Evolutionary conservation across 2,113 vertebrate species (phyloP).

Genomic region (Promerops cafer): DNA sequence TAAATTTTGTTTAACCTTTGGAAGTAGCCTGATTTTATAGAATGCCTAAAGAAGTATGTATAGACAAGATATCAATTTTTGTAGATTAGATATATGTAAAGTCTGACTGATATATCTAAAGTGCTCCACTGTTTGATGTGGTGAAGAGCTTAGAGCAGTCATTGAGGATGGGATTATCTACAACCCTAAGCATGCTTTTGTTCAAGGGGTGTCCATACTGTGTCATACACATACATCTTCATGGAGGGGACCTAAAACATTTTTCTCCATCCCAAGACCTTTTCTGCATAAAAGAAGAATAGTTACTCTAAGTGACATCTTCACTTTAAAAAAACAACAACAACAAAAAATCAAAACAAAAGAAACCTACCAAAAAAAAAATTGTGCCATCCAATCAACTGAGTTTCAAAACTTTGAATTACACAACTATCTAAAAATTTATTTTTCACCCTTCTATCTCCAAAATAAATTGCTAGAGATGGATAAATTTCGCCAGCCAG

Average conservation of each 20-base stretch:
- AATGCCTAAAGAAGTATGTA: not conserved
- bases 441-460: not conserved
- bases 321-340: not conserved
- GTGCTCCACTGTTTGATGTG: not conserved
- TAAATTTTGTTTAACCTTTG: slow-evolving; percentile 2
- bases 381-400: not conserved
- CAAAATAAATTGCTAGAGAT: not conserved
- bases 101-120: too few relatives aligned
- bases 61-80: not conserved
- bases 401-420: not conserved
- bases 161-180: not conserved
- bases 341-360: not conserved
- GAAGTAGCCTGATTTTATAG: slow-evolving; percentile 5
- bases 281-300: not conserved
- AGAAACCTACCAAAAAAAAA: not conserved
- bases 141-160: not conserved
- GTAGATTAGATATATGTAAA: not conserved
- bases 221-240: not conserved
- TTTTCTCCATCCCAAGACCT: not conserved
- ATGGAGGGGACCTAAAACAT: not conserved
- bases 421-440: not conserved
- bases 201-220: not conserved
- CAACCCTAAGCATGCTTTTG: not conserved
- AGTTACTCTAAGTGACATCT: not conserved
- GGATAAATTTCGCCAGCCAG: not conserved